These are phyloP conservation scores for Lasioglossum malachurum DNA, from an alignment of 2,888 invertebrate species.

Conservation along the genomic window DNA sequence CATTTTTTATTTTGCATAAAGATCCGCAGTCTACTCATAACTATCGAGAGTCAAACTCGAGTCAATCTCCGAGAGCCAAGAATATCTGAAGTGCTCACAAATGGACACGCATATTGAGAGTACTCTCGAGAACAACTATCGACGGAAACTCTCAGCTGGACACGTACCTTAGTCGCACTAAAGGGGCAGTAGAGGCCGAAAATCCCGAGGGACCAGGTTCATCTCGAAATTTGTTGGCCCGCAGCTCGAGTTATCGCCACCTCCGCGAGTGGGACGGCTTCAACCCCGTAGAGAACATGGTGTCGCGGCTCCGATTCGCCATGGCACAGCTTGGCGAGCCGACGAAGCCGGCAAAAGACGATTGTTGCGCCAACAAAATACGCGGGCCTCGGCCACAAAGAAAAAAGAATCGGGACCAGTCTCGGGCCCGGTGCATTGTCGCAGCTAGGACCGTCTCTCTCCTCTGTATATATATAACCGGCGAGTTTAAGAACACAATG, in stretches of 20 bases:
- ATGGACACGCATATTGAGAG: too few relatives aligned
- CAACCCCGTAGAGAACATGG: conserved; percentile 15
- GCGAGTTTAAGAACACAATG: conserved; percentile 74
- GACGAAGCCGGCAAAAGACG: conserved; percentile 33
- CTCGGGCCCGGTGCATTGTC: conserved; percentile 44
- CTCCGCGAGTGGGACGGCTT: conserved; percentile 7
- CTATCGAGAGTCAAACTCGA: too few relatives aligned
- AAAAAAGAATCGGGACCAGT: conserved; percentile 64
- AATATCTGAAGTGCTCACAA: too few relatives aligned
- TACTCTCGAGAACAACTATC: too few relatives aligned
- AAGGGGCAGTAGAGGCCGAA: conserved; percentile 1
- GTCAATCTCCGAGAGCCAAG: too few relatives aligned
- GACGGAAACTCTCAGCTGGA: too few relatives aligned
- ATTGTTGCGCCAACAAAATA: conserved; percentile 76
- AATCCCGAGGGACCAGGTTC: conserved; percentile 19
- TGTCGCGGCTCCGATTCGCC: conserved; percentile 70
- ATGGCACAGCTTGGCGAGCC: conserved; percentile 56
- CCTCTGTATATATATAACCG: conserved; percentile 60
- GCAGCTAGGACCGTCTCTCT: conserved; percentile 43
- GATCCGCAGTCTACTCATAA: too few relatives aligned
- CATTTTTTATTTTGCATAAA: too few relatives aligned
- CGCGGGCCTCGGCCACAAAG: conserved; percentile 46
- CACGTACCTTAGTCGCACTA: background rate
- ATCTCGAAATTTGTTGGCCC: conserved; percentile 42
- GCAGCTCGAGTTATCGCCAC: conserved; percentile 45